A percentile compares a stretch with the other conserved stretches of the same genome.
Conservation (phyloP, 35 echinoderm and acorn worm species). For the Anneissia japonica region DNA sequence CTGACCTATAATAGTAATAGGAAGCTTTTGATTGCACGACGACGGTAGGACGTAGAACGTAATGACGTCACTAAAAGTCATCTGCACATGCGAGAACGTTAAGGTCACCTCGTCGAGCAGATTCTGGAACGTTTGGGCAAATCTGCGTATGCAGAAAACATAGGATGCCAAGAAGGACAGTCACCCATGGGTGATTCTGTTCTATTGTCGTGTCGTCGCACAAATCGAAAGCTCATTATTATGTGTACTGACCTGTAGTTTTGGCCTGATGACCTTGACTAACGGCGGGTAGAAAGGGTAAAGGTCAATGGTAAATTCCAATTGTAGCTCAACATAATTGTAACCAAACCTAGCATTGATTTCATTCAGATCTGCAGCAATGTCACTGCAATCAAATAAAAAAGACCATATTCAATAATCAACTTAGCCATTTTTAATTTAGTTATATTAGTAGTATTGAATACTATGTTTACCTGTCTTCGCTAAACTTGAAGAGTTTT, state of each 20-base stretch:
- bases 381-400: not conserved
- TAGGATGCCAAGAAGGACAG: too few species aligned
- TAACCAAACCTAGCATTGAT: not conserved
- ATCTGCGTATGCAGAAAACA: too few species aligned
- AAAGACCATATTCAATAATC: not conserved
- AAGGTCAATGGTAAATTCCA: slow-evolving; percentile 11
- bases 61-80: too few species aligned
- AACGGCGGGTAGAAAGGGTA: slow-evolving; percentile 14
- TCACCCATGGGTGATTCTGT: too few species aligned
- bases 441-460: not conserved
- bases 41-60: too few species aligned
- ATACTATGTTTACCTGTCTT: not conserved
- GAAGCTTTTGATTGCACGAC: too few species aligned
- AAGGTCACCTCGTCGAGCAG: too few species aligned
- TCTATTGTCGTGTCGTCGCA: too few species aligned
- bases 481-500: not conserved
- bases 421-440: not conserved
- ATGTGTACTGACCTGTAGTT: slow-evolving; percentile 16
- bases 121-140: too few species aligned
- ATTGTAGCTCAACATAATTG: slow-evolving; percentile 15
- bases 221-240: too few species aligned
- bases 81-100: too few species aligned
- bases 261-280: slow-evolving; percentile 13
- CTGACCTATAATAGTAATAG: too few species aligned
- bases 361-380: not conserved